Percentiles rank a stretch among this genome's conserved stretches.
Evolutionary conservation across 2,888 invertebrate genomes (phyloP).

Genomic region (Actias luna): DNA sequence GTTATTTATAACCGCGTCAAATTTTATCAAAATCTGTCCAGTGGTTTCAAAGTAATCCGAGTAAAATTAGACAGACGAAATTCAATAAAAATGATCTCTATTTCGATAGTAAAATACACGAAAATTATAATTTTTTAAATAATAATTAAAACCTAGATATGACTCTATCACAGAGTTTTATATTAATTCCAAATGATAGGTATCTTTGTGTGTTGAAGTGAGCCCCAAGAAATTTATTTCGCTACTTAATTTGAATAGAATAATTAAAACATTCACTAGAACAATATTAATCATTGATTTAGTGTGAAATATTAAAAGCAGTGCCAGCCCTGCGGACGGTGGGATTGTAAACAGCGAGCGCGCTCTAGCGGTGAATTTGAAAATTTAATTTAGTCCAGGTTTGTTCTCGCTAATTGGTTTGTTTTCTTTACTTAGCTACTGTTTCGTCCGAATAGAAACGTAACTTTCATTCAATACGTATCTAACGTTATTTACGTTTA

Average conservation of each 20-base stretch:
- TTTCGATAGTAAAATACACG: too few relatives aligned
- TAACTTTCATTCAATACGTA: not conserved
- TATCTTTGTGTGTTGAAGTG: too few relatives aligned
- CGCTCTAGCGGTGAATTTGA: slow-evolving; percentile 59
- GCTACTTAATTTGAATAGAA: not conserved
- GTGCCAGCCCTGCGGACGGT: slow-evolving; percentile 44
- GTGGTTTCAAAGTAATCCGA: too few relatives aligned
- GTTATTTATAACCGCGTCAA: too few relatives aligned
- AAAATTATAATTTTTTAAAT: too few relatives aligned
- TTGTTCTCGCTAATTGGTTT: slow-evolving; percentile 78
- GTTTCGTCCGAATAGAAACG: slow-evolving; percentile 21
- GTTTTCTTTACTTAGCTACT: slow-evolving; percentile 70
- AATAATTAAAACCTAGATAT: too few relatives aligned
- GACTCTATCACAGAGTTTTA: too few relatives aligned
- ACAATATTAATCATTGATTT: not conserved
- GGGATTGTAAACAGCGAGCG: slow-evolving; percentile 43
- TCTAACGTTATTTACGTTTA: not conserved
- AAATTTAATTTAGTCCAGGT: slow-evolving; percentile 78
- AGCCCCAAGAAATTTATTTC: too few relatives aligned
- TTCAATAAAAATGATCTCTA: too few relatives aligned
- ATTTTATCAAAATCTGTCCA: too few relatives aligned
- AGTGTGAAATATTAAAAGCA: not conserved
- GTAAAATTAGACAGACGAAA: too few relatives aligned
- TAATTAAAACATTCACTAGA: not conserved
- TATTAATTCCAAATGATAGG: too few relatives aligned